Percentiles rank a stretch among this genome's conserved stretches.
phyloP scores from a whole-genome alignment of 2,888 invertebrate species.

The Cheilosia vulpina region DNA sequence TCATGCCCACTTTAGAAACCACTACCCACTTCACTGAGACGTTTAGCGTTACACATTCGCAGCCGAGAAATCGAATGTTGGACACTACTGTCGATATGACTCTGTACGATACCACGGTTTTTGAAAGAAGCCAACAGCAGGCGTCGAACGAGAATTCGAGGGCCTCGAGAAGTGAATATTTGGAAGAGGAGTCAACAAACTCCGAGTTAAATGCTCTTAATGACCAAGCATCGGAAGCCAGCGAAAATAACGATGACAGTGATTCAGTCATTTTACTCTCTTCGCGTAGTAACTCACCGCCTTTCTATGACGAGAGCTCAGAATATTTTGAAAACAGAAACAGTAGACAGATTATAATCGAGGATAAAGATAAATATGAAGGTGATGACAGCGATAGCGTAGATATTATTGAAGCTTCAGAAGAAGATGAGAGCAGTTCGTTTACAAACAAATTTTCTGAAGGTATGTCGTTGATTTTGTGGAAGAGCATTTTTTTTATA shows the following conservation, averaged over 20 bases:
- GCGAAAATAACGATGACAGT: slow-evolving; percentile 47
- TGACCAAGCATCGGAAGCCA: slow-evolving; percentile 2
- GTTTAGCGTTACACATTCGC: background rate
- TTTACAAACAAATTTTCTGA: slow-evolving; percentile 46
- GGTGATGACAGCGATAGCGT: slow-evolving; percentile 27
- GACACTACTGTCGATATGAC: slow-evolving; percentile 81
- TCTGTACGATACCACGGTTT: slow-evolving; percentile 78
- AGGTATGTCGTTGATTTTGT: slow-evolving; percentile 20
- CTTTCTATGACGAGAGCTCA: slow-evolving; percentile 13
- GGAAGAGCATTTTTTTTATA: background rate
- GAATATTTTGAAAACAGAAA: slow-evolving; percentile 6
- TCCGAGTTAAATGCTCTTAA: slow-evolving; percentile 21
- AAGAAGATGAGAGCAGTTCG: slow-evolving; percentile 21
- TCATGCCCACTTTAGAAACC: slow-evolving; percentile 64
- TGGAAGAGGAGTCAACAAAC: slow-evolving; percentile 1
- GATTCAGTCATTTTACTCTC: slow-evolving; percentile 68
- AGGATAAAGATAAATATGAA: slow-evolving; percentile 30
- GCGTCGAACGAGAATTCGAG: slow-evolving; percentile 13
- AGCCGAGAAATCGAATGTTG: slow-evolving; percentile 69
- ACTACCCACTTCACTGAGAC: slow-evolving; percentile 27
- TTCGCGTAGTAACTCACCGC: slow-evolving; percentile 50
- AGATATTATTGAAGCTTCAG: slow-evolving; percentile 44
- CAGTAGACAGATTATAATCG: slow-evolving; percentile 37
- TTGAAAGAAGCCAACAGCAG: slow-evolving; percentile 57
- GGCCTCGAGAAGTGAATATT: background rate